These are phyloP conservation scores for Callocephalon fimbriatum DNA, from an alignment of 2,113 vertebrate species.

Conservation along the genomic window DNA sequence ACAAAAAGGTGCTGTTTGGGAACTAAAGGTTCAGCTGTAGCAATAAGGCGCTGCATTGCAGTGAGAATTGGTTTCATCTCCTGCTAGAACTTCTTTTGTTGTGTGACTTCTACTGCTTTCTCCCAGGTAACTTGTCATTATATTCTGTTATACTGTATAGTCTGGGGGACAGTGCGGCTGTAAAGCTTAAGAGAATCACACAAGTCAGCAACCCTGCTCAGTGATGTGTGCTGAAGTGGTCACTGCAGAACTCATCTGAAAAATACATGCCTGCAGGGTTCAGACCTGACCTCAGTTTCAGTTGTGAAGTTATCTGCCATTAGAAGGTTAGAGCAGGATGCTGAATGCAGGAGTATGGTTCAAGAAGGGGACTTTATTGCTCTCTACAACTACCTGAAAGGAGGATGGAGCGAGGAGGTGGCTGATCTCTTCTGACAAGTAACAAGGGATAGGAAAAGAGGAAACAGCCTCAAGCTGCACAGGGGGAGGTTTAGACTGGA, in stretches of 20 bases:
- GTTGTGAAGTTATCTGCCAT: background rate
- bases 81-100: background rate
- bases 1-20: background rate
- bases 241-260: background rate
- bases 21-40: background rate
- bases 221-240: background rate
- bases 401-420: background rate
- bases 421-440: background rate
- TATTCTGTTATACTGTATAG: rapidly evolving
- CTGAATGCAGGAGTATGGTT: background rate
- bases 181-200: background rate
- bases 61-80: background rate
- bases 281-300: background rate
- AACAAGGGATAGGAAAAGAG: background rate
- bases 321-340: background rate
- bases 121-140: rapidly evolving
- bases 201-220: background rate
- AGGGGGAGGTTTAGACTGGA: background rate
- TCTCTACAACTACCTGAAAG: background rate
- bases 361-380: background rate
- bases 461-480: background rate
- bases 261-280: rapidly evolving
- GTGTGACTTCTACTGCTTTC: background rate
- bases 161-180: background rate
- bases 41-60: background rate